Evolutionary conservation across 2,888 invertebrate species (phyloP).

Genomic region (Idaea dimidiata): DNA sequence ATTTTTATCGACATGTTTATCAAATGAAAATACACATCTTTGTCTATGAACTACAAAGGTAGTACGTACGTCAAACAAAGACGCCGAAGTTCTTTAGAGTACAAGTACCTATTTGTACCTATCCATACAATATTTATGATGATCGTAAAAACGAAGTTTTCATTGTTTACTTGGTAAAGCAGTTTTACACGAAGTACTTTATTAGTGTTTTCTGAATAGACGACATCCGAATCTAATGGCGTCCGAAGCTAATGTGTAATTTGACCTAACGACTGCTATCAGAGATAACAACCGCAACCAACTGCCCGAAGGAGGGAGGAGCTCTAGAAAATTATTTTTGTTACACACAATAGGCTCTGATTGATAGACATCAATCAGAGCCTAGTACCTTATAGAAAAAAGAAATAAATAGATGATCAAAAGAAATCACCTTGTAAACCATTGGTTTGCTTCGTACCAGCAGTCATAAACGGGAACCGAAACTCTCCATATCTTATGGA

Average conservation of each 20-base stretch:
- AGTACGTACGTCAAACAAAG: neutral
- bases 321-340: too few species aligned
- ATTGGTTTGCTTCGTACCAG: conserved; percentile 85
- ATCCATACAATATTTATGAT: neutral
- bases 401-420: too few species aligned
- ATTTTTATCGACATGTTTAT: neutral
- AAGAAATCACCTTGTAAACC: conserved; percentile 82
- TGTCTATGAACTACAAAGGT: neutral
- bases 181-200: neutral
- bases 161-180: neutral
- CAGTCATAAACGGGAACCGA: conserved; percentile 85
- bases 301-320: too few species aligned
- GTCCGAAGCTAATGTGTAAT: too few species aligned
- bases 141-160: neutral
- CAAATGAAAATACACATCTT: neutral
- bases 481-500: conserved; percentile 82
- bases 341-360: too few species aligned
- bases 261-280: too few species aligned
- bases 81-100: neutral
- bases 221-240: neutral
- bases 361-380: too few species aligned
- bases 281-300: too few species aligned
- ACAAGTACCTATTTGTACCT: neutral
- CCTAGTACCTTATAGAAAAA: too few species aligned
- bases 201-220: neutral